A percentile compares a stretch with the other conserved stretches of the same genome.
Evolutionary conservation across 1,140 invertebrate species (phyloP).

Genomic region (Leptinotarsa undecemlineata): DNA sequence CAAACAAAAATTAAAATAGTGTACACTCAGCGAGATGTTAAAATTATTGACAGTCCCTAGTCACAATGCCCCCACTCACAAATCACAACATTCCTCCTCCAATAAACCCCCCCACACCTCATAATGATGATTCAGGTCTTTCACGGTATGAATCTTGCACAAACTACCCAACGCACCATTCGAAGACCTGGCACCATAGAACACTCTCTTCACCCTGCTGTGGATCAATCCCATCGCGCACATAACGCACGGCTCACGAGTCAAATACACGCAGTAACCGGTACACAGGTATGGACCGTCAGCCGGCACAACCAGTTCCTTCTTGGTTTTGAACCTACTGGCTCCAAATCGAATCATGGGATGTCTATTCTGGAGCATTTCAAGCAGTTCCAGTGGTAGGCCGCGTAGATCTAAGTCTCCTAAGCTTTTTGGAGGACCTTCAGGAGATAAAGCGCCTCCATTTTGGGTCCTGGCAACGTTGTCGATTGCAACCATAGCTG

Average conservation of each 20-base stretch:
- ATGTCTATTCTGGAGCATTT: conserved; percentile 43
- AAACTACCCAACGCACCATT: conserved; percentile 73
- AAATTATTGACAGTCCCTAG: no score
- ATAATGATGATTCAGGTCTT: conserved; percentile 89
- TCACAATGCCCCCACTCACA: neutral
- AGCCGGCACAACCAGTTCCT: conserved; percentile 49
- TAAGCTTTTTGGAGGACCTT: neutral
- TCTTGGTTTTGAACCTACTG: conserved; percentile 50
- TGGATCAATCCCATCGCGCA: conserved; percentile 94
- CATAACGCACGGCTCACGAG: conserved; percentile 88
- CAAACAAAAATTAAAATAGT: no score
- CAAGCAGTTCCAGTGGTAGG: conserved; percentile 41
- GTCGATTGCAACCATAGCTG: conserved; percentile 84
- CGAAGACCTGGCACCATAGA: conserved; percentile 67
- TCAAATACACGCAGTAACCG: conserved; percentile 82
- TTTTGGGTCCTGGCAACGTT: conserved; percentile 80
- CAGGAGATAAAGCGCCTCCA: conserved; percentile 70
- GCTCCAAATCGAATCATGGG: conserved; percentile 44
- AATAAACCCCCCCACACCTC: conserved; percentile 65
- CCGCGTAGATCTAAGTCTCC: conserved; percentile 36
- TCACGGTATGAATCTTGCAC: conserved; percentile 76
- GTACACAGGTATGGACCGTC: conserved; percentile 84
- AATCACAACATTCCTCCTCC: conserved; percentile 24
- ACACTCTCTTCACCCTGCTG: conserved; percentile 79
- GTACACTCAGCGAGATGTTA: no score